Conservation (phyloP, 1,140 invertebrate genomes). For the Ladona fulva region DNA sequence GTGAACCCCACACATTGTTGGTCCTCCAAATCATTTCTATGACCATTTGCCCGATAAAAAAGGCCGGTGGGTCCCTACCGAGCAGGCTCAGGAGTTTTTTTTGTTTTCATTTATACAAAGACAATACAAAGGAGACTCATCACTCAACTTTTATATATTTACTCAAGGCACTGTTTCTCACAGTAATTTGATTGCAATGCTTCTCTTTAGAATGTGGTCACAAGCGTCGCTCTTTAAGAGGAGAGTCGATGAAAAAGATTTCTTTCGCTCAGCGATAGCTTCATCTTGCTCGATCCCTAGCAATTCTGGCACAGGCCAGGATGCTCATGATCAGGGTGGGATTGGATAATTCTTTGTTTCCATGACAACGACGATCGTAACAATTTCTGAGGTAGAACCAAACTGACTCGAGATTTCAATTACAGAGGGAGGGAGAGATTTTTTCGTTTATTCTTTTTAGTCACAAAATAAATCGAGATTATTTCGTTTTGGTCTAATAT, state of each 20-base stretch:
- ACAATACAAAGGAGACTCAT: background rate
- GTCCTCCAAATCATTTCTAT: no score
- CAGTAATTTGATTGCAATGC: slow-evolving; percentile 4
- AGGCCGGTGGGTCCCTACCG: background rate
- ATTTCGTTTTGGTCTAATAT: background rate
- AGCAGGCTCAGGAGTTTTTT: background rate
- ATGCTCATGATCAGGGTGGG: no score
- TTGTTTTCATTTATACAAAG: background rate
- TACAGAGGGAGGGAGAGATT: background rate
- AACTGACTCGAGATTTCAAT: slow-evolving; percentile 1
- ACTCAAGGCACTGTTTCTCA: slow-evolving; percentile 4
- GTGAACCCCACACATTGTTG: no score
- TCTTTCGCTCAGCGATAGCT: no score
- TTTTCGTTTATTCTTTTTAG: background rate
- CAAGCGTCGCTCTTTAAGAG: background rate
- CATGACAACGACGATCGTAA: background rate
- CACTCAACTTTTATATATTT: background rate
- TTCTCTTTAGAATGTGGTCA: background rate
- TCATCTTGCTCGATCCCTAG: no score
- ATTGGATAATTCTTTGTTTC: no score
- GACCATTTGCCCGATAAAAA: background rate
- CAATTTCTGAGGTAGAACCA: slow-evolving; percentile 1
- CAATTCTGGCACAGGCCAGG: no score
- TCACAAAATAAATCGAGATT: background rate
- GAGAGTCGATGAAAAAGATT: no score